Base-by-base conservation (phyloP, 2,888 invertebrate genomes). In the Ophonus ardosiacus region DNA sequence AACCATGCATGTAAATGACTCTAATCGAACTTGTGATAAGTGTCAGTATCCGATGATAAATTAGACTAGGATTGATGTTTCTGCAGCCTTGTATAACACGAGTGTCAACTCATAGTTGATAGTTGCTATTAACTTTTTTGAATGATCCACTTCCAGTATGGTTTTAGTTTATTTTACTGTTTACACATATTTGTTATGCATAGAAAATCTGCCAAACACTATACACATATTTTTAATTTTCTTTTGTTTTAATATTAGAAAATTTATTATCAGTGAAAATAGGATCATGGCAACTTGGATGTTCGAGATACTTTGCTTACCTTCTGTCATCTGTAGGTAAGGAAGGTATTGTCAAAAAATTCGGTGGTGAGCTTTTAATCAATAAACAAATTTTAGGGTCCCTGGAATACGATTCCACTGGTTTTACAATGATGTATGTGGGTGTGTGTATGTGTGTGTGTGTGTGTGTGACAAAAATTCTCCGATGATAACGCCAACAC, bases 1-100 rank as follows among this genome's bases (percentile, higher is more conserved):
- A 43, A 10, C 43, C 40, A 18, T 40, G 43, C 43, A 74, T 74
- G 71, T 74, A 74, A 74, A 74, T 74, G 71, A 74, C 71, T 74
- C 40, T 43, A 40, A 74, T 74, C 71, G 43, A 40, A 40, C 43
- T 74, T 74, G 71, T 74, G 51, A 74, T 74, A 74, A 74, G 71
- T 74, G 71, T 74, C 71, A 74, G 43, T 74, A 43, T 43, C 17
- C 71, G 13, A 43, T 74, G 71, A 74, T 74, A 74, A 74, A 74
- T 74, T 40, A 17, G 18, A 7, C 17, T 43, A 43, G 40, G 71
- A 43, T 74, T 74, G 71, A 74, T 74, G 71, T 2, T 43, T 40
- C 0, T 31, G 3, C 5, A 31, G 31, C 18, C 71, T 43, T 74
- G 71, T 38, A 68, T 68, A 17, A 68, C 68, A 68, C 40, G 6